Evolutionary conservation across 1,140 invertebrate genomes (phyloP).

Genomic region (Drosophila aff.): DNA sequence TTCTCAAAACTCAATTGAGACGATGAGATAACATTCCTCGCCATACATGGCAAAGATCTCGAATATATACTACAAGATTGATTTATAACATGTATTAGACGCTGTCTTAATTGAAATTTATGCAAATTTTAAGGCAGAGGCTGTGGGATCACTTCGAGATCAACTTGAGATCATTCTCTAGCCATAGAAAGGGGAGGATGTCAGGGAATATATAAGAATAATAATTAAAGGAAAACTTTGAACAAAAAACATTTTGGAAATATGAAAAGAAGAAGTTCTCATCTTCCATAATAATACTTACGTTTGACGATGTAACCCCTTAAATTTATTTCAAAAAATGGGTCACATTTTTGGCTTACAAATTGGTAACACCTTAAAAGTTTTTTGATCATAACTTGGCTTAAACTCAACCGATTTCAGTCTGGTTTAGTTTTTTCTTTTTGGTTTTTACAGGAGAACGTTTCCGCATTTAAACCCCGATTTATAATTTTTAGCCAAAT

Average conservation of each 20-base stretch:
- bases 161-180: conserved; percentile 10
- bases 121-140: conserved; percentile 18
- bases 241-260: neutral
- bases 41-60: neutral
- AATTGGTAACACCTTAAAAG: too few relatives aligned
- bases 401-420: too few relatives aligned
- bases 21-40: conserved; percentile 12
- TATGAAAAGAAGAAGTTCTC: neutral
- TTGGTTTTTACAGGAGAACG: too few relatives aligned
- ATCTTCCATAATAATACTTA: too few relatives aligned
- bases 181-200: neutral
- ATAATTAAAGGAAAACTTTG: neutral
- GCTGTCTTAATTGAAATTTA: conserved; percentile 37
- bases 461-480: too few relatives aligned
- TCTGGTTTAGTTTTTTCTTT: too few relatives aligned
- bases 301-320: too few relatives aligned
- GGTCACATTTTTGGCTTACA: too few relatives aligned
- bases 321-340: too few relatives aligned
- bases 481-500: too few relatives aligned
- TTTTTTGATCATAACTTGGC: too few relatives aligned
- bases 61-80: conserved; percentile 2
- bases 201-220: neutral
- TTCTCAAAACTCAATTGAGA: conserved; percentile 42
- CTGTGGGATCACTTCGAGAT: neutral
- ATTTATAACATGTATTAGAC: conserved; percentile 10